These are phyloP conservation scores for Gibbula magus DNA, from an alignment of 2,888 invertebrate genomes.

Conservation along the genomic window DNA sequence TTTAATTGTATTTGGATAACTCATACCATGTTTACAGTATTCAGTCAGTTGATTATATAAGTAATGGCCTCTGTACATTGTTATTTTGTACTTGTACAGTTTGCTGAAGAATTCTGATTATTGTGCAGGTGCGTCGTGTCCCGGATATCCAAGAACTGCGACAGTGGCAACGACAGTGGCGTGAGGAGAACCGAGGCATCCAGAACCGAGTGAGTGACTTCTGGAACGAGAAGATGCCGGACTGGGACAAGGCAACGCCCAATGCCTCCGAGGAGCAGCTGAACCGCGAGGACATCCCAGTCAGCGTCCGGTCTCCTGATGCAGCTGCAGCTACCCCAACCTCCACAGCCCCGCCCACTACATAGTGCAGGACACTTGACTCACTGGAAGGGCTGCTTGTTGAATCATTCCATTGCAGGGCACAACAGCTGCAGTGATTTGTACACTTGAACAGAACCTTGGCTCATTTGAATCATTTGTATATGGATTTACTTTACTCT, in stretches of 20 bases:
- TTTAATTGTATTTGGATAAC: constrained; percentile 1
- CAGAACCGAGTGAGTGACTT: constrained; percentile 68
- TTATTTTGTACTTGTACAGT: too few species aligned
- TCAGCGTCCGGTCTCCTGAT: constrained; percentile 37
- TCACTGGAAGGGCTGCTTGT: background rate
- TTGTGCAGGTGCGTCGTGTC: constrained; percentile 65
- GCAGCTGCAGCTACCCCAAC: background rate
- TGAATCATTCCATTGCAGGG: background rate
- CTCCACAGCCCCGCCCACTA: background rate
- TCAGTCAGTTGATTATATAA: too few species aligned
- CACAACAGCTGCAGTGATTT: too few species aligned
- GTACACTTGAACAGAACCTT: too few species aligned
- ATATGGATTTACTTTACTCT: too few species aligned
- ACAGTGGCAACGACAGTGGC: constrained; percentile 74
- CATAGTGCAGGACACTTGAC: too few species aligned
- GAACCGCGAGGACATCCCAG: constrained; percentile 28
- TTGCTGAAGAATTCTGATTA: background rate
- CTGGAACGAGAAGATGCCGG: constrained; percentile 72
- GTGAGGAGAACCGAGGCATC: constrained; percentile 70
- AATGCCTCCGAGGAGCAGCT: constrained; percentile 37
- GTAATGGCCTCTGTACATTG: too few species aligned
- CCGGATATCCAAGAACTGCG: constrained; percentile 73
- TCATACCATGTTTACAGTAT: background rate
- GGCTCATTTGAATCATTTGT: too few species aligned
- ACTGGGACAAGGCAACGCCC: constrained; percentile 40